Base-by-base conservation (phyloP, 2,797 vertebrate species). In the Periparus ater region DNA sequence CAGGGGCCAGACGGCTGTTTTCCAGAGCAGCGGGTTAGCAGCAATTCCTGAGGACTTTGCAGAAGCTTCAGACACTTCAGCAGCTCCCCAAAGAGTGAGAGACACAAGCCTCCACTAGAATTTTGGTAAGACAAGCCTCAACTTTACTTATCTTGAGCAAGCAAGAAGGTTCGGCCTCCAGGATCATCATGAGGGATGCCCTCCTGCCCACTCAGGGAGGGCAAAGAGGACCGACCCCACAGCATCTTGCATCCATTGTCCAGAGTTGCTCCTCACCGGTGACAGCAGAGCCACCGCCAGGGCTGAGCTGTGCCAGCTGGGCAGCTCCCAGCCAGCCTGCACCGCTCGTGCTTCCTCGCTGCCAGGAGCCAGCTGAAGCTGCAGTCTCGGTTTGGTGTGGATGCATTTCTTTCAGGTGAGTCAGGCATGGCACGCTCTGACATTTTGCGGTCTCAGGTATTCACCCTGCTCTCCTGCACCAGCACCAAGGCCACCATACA, bases 181-280 rank as follows among this genome's bases (percentile, higher is more conserved):
- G 62, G 62, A 48, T 36, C 1, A 0, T n/a, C 7, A 0, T 22
- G 19, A 26, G 9, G 32, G 8, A 6, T 51, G 30, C 29, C 32
- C 40, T 85, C 51, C 44, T 4, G 1, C 30, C 30, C 19, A 1
- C 29, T 50, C 2, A 0, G 27, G 17, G 34, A 55, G 22, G 14
- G 38, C 1, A 2, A 67, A 85, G 71, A 87, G 29, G 79, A 76
- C 45, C 1, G 3, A 74, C 36, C 58, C 3, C 1, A 9, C 12
- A 11, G 22, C 75, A 27, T 10, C 2, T 2, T 14, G 3, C 21
- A 60, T 65, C 57, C 47, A 2, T 32, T 13, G 2, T 38, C 42
- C 50, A 22, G 79, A 71, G 67, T 3, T 65, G 34, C 57, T 48
- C 42, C 23, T 72, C 29, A 2, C 11, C 1, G 0, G 51, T 26